These are phyloP conservation scores for Cryptotis parvus DNA, from an alignment of 2,113 vertebrate genomes.

Conservation along the genomic window DNA sequence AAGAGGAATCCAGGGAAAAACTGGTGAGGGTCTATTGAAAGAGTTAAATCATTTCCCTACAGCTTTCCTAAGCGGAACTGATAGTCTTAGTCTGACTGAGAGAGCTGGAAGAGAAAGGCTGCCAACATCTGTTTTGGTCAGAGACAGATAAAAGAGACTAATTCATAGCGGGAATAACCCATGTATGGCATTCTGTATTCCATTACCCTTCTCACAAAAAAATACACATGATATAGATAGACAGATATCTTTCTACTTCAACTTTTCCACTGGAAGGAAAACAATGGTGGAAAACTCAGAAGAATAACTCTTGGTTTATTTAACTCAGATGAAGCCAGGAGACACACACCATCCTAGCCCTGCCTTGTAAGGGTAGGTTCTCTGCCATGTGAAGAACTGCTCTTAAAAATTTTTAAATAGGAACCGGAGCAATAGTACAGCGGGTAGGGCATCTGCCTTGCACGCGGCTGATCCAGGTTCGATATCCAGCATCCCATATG, in stretches of 20 bases:
- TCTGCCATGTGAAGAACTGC: neutral
- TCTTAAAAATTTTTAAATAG: neutral
- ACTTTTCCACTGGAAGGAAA: slow-evolving; percentile 53
- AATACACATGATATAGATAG: slow-evolving; percentile 47
- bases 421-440: too few species aligned
- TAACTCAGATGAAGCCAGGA: neutral
- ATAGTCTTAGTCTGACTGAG: slow-evolving; percentile 89
- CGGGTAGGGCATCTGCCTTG: too few species aligned
- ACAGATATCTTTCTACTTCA: slow-evolving; percentile 75
- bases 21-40: slow-evolving; percentile 74
- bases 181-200: slow-evolving; percentile 85
- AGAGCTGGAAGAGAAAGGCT: slow-evolving; percentile 88
- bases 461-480: too few species aligned
- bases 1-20: slow-evolving; percentile 58
- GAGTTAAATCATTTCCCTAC: slow-evolving; percentile 86
- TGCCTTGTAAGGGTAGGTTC: neutral
- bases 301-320: slow-evolving; percentile 14
- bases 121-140: slow-evolving; percentile 91
- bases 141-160: slow-evolving; percentile 90
- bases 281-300: slow-evolving; percentile 45
- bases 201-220: slow-evolving; percentile 81
- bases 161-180: slow-evolving; percentile 86
- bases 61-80: slow-evolving; percentile 88
- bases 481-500: too few species aligned
- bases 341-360: neutral